Evolutionary conservation across 2,113 vertebrate genomes (phyloP), one percentile per base, ranked within the genome.

Genomic region (Dicentrarchus labrax): DNA sequence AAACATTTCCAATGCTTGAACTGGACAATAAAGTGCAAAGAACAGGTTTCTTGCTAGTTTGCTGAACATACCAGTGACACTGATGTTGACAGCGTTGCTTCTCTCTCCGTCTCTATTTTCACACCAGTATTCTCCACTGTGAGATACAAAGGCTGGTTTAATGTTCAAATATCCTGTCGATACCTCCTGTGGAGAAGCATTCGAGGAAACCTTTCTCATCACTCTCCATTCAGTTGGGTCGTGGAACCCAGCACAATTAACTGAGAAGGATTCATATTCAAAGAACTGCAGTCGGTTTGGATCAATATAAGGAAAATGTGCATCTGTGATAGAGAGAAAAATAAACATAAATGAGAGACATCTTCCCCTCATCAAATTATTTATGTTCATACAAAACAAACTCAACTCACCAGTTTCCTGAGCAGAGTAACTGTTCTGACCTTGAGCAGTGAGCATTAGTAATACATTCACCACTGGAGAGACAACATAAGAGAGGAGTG

Each of bases 81-180:
- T 21, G 56, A 79, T 64, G 68, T 54, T 71, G 7, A 79, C 4
- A 13, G 36, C 1, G n/a, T 19, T 54, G 47, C 67, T 79, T 70
- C 47, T 79, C n/a, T 64, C 5, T 45, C 77, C 45, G 6, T 10
- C 15, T 53, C 11, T 12, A 43, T 51, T 30, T 39, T 64, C 67
- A 79, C 77, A 79, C 57, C 67, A 79, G 67, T 79, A 79, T 30
- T 41, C 57, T 62, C 77, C 77, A 54, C 67, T 71, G n/a, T 79
- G 19, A 30, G 13, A 6, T 22, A 0, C 4, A 39, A 48, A 69
- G 17, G 53, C 19, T 4, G 19, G 16, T 4, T 9, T 9, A 60
- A 78, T 45, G 16, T 5, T n/a, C 21, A 65, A 13, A 13, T 8
- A 47, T 8, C 4, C n/a, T 12, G 9, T 6, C 5, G 41, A 36